Base-by-base conservation (phyloP, 2,888 invertebrate genomes). In the Agrilus mali region DNA sequence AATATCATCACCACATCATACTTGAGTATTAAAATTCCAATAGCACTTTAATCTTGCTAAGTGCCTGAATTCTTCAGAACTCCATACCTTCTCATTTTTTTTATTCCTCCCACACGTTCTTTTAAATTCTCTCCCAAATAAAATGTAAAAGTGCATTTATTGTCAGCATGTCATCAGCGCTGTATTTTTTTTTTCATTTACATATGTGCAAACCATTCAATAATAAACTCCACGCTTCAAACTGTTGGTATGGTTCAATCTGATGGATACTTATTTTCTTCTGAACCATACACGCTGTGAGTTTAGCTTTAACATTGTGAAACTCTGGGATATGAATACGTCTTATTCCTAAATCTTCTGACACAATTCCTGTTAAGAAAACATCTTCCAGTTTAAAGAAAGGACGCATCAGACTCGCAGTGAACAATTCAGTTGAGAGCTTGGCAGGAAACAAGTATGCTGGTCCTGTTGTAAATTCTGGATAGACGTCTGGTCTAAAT, bases 381-480 rank as follows among this genome's bases (percentile, higher is more conserved):
- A 89, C 86, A 69, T 90, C 89, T 66, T 90, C 90, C 41, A 89
- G 71, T 49, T 83, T 82, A 50, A 89, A 68, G 64, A 82, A 83
- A 41, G 74, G 75, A 52, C 68, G 72, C 40, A 74, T 67, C 43
- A 80, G 66, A 12, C 86, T 77, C 33, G 73, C 74, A 7, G 62
- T 62, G 60, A 80, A 81, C 45, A 88, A 65, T 51, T 75, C 75
- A 33, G 73, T 69, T 36, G 83, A 72, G 31, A 80, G 71, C 59
- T 83, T 81, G 33, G 72, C 71, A 37, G 82, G 77, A 61, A 90
- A 60, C 40, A 88, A 68, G 67, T 92, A 92, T 5, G 88, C 86
- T 15, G 89, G 87, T 1, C 90, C 90, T 2, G 88, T 87, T 13
- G 83, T 80, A 63, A 89, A 90, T 58, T 82, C 80, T 3, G 90